A percentile compares a stretch with the other conserved stretches of the same genome.
phyloP scores from a whole-genome alignment of 2,888 invertebrate genomes.

The Drosophila birchii region DNA sequence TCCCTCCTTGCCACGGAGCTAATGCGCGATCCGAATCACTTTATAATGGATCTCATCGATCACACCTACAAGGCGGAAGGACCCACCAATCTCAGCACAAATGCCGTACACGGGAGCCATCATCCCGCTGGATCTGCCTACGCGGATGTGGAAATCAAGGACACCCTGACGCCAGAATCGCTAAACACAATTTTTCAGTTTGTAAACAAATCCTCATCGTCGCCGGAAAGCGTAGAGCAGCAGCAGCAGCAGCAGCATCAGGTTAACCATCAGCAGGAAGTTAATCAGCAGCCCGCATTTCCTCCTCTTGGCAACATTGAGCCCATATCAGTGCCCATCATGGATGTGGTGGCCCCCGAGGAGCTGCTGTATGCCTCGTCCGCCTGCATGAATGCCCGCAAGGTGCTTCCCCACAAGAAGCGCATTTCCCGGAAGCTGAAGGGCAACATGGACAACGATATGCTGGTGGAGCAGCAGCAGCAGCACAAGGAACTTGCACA shows the following conservation, averaged over 20 bases:
- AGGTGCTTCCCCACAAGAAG: conserved; percentile 94
- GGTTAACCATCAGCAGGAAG: conserved; percentile 25
- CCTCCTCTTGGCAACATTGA: conserved; percentile 62
- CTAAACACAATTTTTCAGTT: conserved; percentile 80
- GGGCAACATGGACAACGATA: conserved; percentile 74
- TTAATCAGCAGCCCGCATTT: conserved; percentile 52
- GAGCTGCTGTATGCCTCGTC: conserved; percentile 61
- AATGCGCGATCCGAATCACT: conserved; percentile 80
- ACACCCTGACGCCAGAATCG: conserved; percentile 74
- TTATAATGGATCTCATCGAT: conserved; percentile 83
- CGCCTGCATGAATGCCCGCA: conserved; percentile 84
- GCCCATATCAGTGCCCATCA: conserved; percentile 67
- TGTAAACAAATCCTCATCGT: conserved; percentile 58
- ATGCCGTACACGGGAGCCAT: conserved; percentile 33
- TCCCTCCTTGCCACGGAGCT: conserved; percentile 82
- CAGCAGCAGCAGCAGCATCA: conserved; percentile 38
- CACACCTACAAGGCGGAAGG: conserved; percentile 63
- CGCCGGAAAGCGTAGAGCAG: conserved; percentile 32
- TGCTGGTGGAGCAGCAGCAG: conserved; percentile 35
- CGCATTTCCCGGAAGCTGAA: conserved; percentile 92
- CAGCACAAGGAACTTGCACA: conserved; percentile 51
- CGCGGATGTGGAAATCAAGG: conserved; percentile 42
- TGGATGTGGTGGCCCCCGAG: conserved; percentile 61
- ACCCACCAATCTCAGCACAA: conserved; percentile 68
- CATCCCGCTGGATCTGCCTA: conserved; percentile 10